These are phyloP conservation scores for Ephydatia muelleri DNA, from an alignment of 37 sponge, comb jelly and placozoan genomes.

Conservation along the genomic window DNA sequence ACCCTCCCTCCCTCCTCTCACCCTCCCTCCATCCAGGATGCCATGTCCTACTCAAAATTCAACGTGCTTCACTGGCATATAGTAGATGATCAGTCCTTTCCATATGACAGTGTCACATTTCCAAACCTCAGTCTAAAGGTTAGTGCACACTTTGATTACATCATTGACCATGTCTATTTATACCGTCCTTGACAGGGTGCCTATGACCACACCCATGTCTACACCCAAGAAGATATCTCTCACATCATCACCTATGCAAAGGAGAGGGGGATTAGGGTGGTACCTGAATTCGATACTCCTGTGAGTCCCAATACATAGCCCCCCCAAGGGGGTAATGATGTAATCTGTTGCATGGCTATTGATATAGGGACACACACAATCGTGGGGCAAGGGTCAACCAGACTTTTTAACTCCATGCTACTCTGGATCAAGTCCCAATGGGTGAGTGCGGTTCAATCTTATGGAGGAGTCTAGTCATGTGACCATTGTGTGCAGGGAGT, in stretches of 20 bases:
- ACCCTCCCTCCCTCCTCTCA: neutral
- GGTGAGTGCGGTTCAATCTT: constrained; percentile 14
- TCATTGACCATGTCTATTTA: neutral
- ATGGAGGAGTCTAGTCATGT: neutral
- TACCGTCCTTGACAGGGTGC: constrained; percentile 57
- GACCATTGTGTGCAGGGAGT: constrained; percentile 21
- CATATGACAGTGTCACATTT: constrained; percentile 70
- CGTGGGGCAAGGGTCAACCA: constrained; percentile 81
- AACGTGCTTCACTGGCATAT: constrained; percentile 97
- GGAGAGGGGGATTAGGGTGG: constrained; percentile 84
- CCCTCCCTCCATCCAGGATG: constrained; percentile 47
- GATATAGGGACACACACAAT: constrained; percentile 77
- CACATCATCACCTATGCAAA: constrained; percentile 83
- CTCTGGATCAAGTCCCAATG: constrained; percentile 43
- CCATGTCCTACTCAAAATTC: constrained; percentile 89
- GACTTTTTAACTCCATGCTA: constrained; percentile 82
- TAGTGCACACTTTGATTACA: neutral
- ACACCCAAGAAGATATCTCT: constrained; percentile 69
- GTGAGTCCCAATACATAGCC: too few relatives aligned
- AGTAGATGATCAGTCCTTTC: constrained; percentile 93
- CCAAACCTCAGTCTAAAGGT: constrained; percentile 69
- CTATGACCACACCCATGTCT: constrained; percentile 70
- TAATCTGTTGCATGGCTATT: neutral
- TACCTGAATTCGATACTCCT: constrained; percentile 95
- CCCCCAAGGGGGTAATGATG: neutral